Percentiles rank a stretch among this genome's conserved stretches.
Evolutionary conservation across 2,797 vertebrate species (phyloP).

Genomic region (Typhlichthys subterraneus): DNA sequence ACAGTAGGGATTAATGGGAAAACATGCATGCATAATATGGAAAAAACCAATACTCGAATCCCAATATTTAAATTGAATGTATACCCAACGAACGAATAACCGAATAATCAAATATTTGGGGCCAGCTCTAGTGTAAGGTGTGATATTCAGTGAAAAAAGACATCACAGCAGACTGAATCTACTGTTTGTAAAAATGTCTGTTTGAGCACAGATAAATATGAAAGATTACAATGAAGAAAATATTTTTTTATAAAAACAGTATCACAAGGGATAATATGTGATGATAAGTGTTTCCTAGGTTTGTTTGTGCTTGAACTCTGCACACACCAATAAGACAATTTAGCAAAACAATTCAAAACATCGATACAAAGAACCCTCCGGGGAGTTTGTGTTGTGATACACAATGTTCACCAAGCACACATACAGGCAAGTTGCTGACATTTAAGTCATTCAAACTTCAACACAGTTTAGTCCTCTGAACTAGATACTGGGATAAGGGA

Average conservation of each 20-base stretch:
- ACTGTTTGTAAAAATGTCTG: too few relatives aligned
- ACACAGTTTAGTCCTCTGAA: conserved; percentile 10
- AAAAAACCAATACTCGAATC: too few relatives aligned
- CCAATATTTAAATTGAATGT: too few relatives aligned
- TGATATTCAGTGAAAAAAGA: too few relatives aligned
- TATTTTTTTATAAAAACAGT: not conserved
- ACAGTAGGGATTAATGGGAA: too few relatives aligned
- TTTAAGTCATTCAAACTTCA: conserved; percentile 9
- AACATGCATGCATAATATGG: too few relatives aligned
- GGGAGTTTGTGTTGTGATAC: not conserved
- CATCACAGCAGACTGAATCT: too few relatives aligned
- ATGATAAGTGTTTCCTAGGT: not conserved
- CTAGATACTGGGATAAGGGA: not conserved
- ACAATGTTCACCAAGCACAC: not conserved
- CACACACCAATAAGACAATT: conserved; percentile 1
- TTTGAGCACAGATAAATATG: not conserved
- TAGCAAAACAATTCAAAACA: not conserved
- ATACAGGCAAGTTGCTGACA: not conserved
- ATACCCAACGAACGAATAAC: too few relatives aligned
- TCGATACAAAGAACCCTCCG: conserved; percentile 7
- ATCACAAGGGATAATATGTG: not conserved
- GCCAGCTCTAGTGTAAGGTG: too few relatives aligned
- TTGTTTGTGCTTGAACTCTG: conserved; percentile 16
- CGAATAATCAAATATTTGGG: too few relatives aligned
- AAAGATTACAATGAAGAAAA: not conserved